phyloP scores from a whole-genome alignment of 1,140 invertebrate species.

The silkworm (Bombyx mori) region ASM3026992v2 NC_085109.1:2580001-2580500 shows the following conservation, averaged over 20 bases:
- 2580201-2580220: background rate
- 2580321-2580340: slow-evolving; percentile 11
- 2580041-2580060: slow-evolving; percentile 39
- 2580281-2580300: slow-evolving; percentile 19
- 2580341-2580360: slow-evolving; percentile 26
- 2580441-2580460: no score
- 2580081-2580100: slow-evolving; percentile 66
- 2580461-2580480: no score
- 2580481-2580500: no score
- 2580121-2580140: slow-evolving; percentile 63
- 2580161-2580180: slow-evolving; percentile 53
- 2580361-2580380: no score
- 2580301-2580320: slow-evolving; percentile 45
- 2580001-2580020: no score
- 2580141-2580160: slow-evolving; percentile 37
- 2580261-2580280: slow-evolving; percentile 17
- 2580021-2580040: background rate
- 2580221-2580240: no score
- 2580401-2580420: no score
- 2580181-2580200: slow-evolving; percentile 9
- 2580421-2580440: no score
- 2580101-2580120: slow-evolving; percentile 70
- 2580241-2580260: slow-evolving; percentile 34
- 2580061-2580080: slow-evolving; percentile 48
- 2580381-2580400: no score